Percentiles rank a stretch among this genome's conserved stretches.
phyloP scores from a whole-genome alignment of 1,140 invertebrate species.

The Tetramorium parvispinum region DNA sequence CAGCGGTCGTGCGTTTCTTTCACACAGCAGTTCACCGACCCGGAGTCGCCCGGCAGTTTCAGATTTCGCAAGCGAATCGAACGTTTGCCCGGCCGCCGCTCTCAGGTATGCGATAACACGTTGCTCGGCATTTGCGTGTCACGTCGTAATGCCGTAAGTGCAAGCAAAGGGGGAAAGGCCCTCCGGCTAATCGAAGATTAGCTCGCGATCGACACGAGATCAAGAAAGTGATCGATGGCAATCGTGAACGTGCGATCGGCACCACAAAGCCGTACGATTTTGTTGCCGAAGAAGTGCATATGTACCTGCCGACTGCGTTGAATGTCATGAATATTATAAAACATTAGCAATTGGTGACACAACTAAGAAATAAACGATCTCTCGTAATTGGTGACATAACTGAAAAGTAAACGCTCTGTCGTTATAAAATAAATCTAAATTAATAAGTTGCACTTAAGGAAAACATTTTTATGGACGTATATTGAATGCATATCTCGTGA shows the following conservation, averaged over 20 bases:
- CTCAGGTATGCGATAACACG: constrained; percentile 64
- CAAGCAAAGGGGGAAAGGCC: constrained; percentile 55
- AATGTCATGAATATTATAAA: not conserved
- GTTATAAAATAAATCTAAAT: not conserved
- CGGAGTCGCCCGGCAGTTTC: constrained; percentile 57
- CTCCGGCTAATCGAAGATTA: constrained; percentile 67
- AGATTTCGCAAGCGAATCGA: constrained; percentile 73
- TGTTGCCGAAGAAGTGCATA: constrained; percentile 5
- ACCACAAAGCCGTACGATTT: constrained; percentile 4
- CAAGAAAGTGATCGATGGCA: constrained; percentile 66
- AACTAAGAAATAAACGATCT: not conserved
- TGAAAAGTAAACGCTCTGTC: not conserved
- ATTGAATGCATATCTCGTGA: not conserved
- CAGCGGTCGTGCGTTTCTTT: constrained; percentile 63
- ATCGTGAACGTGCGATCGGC: constrained; percentile 61
- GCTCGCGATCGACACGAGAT: constrained; percentile 65
- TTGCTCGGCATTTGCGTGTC: constrained; percentile 72
- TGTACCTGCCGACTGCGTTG: constrained; percentile 14
- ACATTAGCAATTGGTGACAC: not conserved
- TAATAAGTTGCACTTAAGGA: not conserved
- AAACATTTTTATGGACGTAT: not conserved
- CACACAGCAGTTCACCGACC: constrained; percentile 42
- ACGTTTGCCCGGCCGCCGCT: constrained; percentile 53
- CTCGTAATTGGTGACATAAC: not conserved
- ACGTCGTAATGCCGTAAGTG: constrained; percentile 61